These are phyloP conservation scores for Archips xylosteana DNA, from an alignment of 2,888 invertebrate species.

Conservation along the genomic window DNA sequence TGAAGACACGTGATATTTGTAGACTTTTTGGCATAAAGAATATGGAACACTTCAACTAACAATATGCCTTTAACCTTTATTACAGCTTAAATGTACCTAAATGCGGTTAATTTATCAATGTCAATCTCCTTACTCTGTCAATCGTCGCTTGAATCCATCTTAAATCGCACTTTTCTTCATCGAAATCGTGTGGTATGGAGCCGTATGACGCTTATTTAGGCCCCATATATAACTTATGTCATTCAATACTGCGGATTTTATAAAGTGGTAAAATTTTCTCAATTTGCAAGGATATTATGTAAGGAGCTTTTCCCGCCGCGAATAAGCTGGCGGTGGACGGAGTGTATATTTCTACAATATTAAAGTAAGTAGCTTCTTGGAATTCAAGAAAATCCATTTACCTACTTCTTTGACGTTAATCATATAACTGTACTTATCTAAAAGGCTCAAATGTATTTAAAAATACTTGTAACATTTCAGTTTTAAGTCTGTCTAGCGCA, in stretches of 20 bases:
- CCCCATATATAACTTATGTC: background rate
- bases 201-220: background rate
- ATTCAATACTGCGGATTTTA: conserved; percentile 4
- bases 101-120: background rate
- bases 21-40: too few species aligned
- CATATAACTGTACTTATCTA: background rate
- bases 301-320: conserved; percentile 8
- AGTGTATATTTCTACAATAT: conserved; percentile 1
- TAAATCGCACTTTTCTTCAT: background rate
- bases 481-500: background rate
- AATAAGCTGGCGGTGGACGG: background rate
- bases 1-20: too few species aligned
- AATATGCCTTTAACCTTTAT: too few species aligned
- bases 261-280: conserved; percentile 8
- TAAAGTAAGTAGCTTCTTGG: background rate
- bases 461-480: too few species aligned
- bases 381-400: background rate
- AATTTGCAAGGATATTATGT: conserved; percentile 22
- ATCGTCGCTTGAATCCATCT: background rate
- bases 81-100: too few species aligned
- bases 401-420: background rate
- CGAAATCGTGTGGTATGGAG: background rate
- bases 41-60: too few species aligned
- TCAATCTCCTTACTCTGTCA: background rate
- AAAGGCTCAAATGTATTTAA: background rate